Base-by-base conservation (phyloP, 2,797 vertebrate species). In the Psittacula echo region DNA sequence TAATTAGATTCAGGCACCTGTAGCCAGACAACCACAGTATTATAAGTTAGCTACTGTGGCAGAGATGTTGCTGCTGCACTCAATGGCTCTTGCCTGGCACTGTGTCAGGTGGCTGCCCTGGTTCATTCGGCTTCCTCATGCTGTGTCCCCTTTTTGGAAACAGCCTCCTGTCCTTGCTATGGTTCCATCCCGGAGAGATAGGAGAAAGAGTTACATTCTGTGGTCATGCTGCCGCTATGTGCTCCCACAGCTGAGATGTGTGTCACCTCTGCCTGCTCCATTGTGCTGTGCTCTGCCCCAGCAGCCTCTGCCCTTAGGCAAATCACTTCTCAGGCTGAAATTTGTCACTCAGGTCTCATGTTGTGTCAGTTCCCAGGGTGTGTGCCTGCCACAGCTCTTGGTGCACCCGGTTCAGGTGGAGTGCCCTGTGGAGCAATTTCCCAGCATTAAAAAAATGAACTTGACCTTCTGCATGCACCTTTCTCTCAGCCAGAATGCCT, bases 1-100 rank as follows among this genome's bases (percentile, higher is more conserved):
- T 93, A 94, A 96, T 94, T 87, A 93, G 75, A 93, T 85, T 76
- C 90, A 85, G 90, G 72, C 86, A 96, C 90, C 93, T 95, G 94
- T 92, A 87, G 91, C 67, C 85, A 94, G 90, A 91, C 71, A 92
- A 64, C 29, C 8, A 26, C 81, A 74, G 81, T 3, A 64, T 86
- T 71, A 39, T 56, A 75, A 53, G 1, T 7, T 53, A 68, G 80
- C 85, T 84, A 5, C 50, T 0, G 0, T 42, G 86, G 90, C 75
- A 85, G 94, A 6, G 30, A 18, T 9, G 42, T 8, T 0, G 4
- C 72, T n/a, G 60, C 78, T 58, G 70, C 70, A 5, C 62, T 90
- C 67, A 13, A 10, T 0, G 0, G 76, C 80, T 91, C 89, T 45
- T 0, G 0, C 39, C 87, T 94, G 73, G 93, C 85, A 34, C 61